Conservation (phyloP, 2,888 invertebrate genomes). For the Laspeyria flexula region DNA sequence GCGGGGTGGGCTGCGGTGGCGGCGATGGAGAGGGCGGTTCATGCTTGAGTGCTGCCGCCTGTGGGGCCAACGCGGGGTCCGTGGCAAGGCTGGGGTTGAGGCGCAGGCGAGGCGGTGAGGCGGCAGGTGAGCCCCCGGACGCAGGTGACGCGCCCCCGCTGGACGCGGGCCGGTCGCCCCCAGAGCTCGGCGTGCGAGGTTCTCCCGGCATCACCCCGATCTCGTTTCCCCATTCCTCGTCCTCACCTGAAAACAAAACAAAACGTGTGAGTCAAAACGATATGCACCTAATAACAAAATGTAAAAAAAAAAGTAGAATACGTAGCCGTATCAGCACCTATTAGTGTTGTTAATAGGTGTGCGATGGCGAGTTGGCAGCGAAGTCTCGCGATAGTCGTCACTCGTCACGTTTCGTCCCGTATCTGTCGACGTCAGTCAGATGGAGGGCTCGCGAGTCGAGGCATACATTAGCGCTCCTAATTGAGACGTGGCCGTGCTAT, state of each 20-base stretch:
- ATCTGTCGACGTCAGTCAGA: slow-evolving; percentile 83
- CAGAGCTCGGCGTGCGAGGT: slow-evolving; percentile 83
- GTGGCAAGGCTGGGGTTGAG: slow-evolving; percentile 93
- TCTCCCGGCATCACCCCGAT: slow-evolving; percentile 85
- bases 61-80: slow-evolving; percentile 92
- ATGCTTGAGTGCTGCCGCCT: slow-evolving; percentile 85
- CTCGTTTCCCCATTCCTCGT: slow-evolving; percentile 88
- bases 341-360: slow-evolving; percentile 79
- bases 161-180: slow-evolving; percentile 73
- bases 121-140: slow-evolving; percentile 65
- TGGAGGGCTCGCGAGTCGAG: slow-evolving; percentile 77
- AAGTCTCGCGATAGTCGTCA: slow-evolving; percentile 77
- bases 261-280: slow-evolving; percentile 21
- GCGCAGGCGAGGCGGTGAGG: slow-evolving; percentile 89
- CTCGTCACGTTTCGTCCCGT: slow-evolving; percentile 83
- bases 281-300: slow-evolving; percentile 33
- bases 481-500: slow-evolving; percentile 85
- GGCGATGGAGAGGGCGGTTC: slow-evolving; percentile 82
- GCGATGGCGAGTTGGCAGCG: slow-evolving; percentile 71
- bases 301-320: slow-evolving; percentile 58
- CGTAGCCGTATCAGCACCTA: slow-evolving; percentile 67
- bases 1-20: slow-evolving; percentile 74
- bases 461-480: slow-evolving; percentile 86
- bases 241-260: slow-evolving; percentile 86
- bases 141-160: slow-evolving; percentile 70